A percentile compares a stretch with the other conserved stretches of the same genome.
These are phyloP conservation scores for Lacerta bilineata DNA, from an alignment of 2,797 vertebrate species.

Conservation along the genomic window DNA sequence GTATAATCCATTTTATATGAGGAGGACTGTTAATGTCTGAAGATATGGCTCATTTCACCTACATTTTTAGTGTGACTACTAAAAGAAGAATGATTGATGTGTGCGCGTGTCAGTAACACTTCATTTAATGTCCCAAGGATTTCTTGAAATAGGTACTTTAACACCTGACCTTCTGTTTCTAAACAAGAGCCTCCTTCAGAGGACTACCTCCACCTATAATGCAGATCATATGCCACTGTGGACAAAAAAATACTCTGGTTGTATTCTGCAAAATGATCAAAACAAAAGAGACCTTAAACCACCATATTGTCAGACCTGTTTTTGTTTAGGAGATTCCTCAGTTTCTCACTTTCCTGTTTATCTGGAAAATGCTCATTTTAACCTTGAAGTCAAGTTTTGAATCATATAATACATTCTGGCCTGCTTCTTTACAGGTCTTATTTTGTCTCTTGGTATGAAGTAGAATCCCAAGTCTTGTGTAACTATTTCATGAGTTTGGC, in stretches of 20 bases:
- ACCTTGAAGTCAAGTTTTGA: no score
- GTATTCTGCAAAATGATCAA: constrained; percentile 54
- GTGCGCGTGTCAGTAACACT: constrained; percentile 53
- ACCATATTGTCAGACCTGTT: constrained; percentile 40
- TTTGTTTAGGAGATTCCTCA: constrained; percentile 44
- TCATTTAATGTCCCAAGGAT: constrained; percentile 57
- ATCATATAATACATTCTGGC: no score
- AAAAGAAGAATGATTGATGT: constrained; percentile 65
- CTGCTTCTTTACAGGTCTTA: no score
- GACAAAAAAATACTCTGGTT: constrained; percentile 50
- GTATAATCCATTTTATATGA: not conserved
- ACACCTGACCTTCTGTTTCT: constrained; percentile 57
- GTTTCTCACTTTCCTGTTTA: constrained; percentile 27
- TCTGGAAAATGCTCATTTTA: no score
- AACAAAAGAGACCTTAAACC: constrained; percentile 50
- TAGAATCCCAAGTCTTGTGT: no score
- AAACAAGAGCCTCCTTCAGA: constrained; percentile 41
- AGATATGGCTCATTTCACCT: constrained; percentile 47
- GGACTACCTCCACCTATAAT: not conserved
- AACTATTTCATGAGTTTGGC: no score
- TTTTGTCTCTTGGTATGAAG: no score
- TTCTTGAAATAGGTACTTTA: constrained; percentile 56
- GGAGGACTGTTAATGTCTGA: constrained; percentile 14
- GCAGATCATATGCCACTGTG: constrained; percentile 37
- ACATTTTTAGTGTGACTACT: constrained; percentile 3